phyloP scores from a whole-genome alignment of 2,797 vertebrate species.

The Malacoctenus gilli region DNA sequence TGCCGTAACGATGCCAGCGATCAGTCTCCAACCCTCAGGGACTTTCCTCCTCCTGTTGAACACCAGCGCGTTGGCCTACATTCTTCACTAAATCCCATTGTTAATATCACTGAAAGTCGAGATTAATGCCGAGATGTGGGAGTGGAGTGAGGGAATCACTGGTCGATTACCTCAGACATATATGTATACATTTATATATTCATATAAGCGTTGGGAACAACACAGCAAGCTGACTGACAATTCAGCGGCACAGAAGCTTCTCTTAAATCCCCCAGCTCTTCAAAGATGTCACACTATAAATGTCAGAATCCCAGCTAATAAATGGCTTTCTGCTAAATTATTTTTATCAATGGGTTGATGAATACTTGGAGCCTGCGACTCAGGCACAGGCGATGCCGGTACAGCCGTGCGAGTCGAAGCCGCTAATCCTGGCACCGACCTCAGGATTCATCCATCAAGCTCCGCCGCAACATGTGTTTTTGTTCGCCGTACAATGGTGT shows the following conservation, averaged over 20 bases:
- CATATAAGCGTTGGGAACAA: too few species aligned
- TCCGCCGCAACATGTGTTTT: conserved; percentile 41
- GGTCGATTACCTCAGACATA: too few species aligned
- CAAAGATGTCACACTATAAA: too few species aligned
- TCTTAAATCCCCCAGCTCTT: too few species aligned
- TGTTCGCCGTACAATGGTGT: conserved; percentile 32
- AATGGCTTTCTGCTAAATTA: too few species aligned
- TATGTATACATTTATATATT: too few species aligned
- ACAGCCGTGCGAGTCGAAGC: conserved; percentile 23
- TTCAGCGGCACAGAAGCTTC: too few species aligned
- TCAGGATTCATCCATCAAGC: conserved; percentile 28
- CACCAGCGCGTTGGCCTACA: conserved; percentile 71
- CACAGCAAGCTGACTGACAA: too few species aligned
- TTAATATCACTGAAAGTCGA: conserved; percentile 52
- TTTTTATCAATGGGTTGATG: background rate
- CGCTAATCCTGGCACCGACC: conserved; percentile 28
- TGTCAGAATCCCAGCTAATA: too few species aligned
- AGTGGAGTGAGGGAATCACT: conserved; percentile 15
- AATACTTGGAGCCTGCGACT: background rate
- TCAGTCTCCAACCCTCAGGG: conserved; percentile 65
- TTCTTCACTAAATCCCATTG: conserved; percentile 63
- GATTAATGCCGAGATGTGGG: conserved; percentile 25
- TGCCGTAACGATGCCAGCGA: conserved; percentile 66
- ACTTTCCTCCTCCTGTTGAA: conserved; percentile 73
- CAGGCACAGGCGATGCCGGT: background rate